A percentile compares a stretch with the other conserved stretches of the same genome.
Evolutionary conservation across 2,888 invertebrate genomes (phyloP).

Genomic region (Tenodera sinensis): DNA sequence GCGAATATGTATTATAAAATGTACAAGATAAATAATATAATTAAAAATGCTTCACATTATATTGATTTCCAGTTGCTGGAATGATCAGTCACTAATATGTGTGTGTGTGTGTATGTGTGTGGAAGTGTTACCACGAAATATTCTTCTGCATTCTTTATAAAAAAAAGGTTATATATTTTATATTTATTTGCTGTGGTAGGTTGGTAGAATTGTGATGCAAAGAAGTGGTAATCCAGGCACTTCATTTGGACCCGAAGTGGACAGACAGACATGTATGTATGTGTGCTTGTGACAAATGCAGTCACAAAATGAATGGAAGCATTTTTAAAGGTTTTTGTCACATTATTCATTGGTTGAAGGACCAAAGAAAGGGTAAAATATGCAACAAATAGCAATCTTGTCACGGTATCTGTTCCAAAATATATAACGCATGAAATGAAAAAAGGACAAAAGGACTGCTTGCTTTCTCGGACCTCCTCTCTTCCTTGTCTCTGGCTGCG

Average conservation of each 20-base stretch:
- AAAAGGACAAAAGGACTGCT: background rate
- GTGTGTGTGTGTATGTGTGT: too few species aligned
- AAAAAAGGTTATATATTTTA: constrained; percentile 7
- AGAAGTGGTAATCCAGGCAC: too few species aligned
- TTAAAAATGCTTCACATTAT: background rate
- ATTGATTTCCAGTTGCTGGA: constrained; percentile 4
- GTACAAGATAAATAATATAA: background rate
- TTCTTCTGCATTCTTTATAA: background rate
- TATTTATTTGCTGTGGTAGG: constrained; percentile 8
- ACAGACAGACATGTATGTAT: background rate
- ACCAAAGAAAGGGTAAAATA: background rate
- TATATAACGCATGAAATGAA: background rate
- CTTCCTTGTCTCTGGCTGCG: background rate
- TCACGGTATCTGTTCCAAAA: background rate
- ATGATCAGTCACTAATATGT: constrained; percentile 5
- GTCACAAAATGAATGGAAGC: background rate
- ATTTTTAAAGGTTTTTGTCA: background rate
- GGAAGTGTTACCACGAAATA: constrained; percentile 9
- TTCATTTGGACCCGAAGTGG: background rate
- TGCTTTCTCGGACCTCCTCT: background rate
- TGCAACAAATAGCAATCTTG: background rate
- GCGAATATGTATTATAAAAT: background rate
- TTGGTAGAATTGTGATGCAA: background rate
- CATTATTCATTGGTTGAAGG: background rate
- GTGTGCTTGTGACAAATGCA: background rate